phyloP scores from a whole-genome alignment of 2,797 vertebrate species.

The Malurus leucopterus region DNA sequence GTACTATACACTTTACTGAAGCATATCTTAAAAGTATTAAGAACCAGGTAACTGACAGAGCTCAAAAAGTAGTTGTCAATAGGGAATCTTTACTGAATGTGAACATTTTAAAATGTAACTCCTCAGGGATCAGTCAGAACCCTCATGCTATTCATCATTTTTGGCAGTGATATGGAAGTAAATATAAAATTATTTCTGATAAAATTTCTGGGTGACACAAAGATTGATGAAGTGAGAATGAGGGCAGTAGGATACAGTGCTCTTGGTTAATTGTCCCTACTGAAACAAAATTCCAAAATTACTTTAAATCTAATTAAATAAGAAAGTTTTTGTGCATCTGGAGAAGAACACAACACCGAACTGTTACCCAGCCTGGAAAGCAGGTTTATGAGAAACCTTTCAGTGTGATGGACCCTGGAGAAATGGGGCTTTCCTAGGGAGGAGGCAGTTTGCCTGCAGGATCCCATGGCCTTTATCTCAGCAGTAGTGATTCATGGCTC shows the following conservation, averaged over 20 bases:
- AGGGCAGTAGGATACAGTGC: background rate
- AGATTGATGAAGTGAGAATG: background rate
- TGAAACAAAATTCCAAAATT: background rate
- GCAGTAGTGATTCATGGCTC: background rate
- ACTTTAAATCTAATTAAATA: background rate
- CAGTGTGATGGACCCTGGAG: background rate
- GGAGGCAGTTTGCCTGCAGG: background rate
- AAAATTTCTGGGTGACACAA: slow-evolving; percentile 18
- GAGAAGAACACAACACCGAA: background rate
- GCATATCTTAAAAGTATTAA: slow-evolving; percentile 28
- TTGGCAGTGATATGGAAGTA: slow-evolving; percentile 47
- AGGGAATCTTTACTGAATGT: slow-evolving; percentile 44
- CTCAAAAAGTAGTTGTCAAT: slow-evolving; percentile 54
- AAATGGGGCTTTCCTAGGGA: background rate
- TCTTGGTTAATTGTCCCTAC: background rate
- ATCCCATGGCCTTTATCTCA: background rate
- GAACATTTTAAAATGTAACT: slow-evolving; percentile 23
- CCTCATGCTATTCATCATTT: slow-evolving; percentile 25
- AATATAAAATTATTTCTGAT: slow-evolving; percentile 47
- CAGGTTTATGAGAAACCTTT: background rate
- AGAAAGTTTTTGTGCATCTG: background rate
- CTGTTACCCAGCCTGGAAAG: background rate
- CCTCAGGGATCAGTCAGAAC: slow-evolving; percentile 33
- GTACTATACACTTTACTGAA: slow-evolving; percentile 25
- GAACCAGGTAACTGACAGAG: slow-evolving; percentile 36